A percentile compares a stretch with the other conserved stretches of the same genome.
phyloP scores from a whole-genome alignment of 2,797 vertebrate species.

The Melopsittacus undulatus region DNA sequence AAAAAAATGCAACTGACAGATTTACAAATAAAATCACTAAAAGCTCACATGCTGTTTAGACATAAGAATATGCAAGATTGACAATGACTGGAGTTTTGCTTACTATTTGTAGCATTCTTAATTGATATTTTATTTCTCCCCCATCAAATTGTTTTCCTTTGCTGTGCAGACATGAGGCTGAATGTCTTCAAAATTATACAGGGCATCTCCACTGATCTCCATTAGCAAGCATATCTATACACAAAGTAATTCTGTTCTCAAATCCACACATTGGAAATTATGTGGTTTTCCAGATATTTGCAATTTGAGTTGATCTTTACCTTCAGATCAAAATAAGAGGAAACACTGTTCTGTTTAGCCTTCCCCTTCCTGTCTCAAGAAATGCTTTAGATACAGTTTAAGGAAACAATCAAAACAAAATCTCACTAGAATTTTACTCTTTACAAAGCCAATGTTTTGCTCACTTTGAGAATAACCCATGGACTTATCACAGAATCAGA shows the following conservation, averaged over 20 bases:
- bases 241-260: neutral
- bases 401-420: neutral
- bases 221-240: neutral
- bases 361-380: neutral
- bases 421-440: neutral
- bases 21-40: neutral
- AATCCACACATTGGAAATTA: neutral
- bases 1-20: neutral
- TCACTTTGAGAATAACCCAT: neutral
- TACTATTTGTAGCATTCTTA: neutral
- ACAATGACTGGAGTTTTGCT: slow-evolving; percentile 2
- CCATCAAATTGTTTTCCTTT: neutral
- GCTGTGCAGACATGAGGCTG: neutral
- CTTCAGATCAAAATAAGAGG: neutral
- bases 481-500: neutral
- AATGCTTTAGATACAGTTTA: neutral
- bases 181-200: neutral
- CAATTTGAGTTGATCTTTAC: neutral
- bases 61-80: neutral
- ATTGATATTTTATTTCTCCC: neutral
- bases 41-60: slow-evolving; percentile 2
- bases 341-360: neutral
- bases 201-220: neutral
- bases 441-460: neutral
- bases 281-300: neutral